These are phyloP conservation scores for Chelonia mydas DNA, from an alignment of 2,797 vertebrate genomes.

Conservation along the genomic window DNA sequence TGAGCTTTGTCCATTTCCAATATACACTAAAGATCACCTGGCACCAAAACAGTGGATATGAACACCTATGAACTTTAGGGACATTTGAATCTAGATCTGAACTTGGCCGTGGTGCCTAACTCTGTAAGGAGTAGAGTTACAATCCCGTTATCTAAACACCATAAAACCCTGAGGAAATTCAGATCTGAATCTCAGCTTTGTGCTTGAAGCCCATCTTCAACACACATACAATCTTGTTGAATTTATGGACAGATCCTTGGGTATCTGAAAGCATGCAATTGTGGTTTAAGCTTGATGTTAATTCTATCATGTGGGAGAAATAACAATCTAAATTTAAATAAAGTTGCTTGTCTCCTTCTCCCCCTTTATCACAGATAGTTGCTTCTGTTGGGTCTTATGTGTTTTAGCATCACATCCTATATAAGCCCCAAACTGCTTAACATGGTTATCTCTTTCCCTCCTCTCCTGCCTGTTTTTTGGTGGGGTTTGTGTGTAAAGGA, in stretches of 20 bases:
- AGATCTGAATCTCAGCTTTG: neutral
- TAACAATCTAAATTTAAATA: constrained; percentile 58
- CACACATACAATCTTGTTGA: neutral
- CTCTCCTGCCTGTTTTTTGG: neutral
- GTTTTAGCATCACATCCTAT: constrained; percentile 2
- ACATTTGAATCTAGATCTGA: neutral
- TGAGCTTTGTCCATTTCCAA: neutral
- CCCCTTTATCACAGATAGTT: constrained; percentile 66
- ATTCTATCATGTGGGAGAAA: neutral
- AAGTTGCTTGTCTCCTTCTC: constrained; percentile 55
- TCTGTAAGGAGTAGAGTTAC: neutral
- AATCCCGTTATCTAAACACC: neutral
- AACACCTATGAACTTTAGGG: neutral
- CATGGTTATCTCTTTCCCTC: neutral
- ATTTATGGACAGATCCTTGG: constrained; percentile 8
- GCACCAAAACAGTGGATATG: neutral
- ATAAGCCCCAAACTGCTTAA: constrained; percentile 40
- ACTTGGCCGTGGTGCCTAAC: neutral
- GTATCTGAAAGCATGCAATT: constrained; percentile 8
- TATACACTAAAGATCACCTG: neutral
- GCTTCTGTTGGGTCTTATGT: constrained; percentile 59
- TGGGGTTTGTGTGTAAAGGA: neutral
- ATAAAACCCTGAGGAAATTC: neutral
- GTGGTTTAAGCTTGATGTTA: constrained; percentile 40
- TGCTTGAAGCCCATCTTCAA: neutral